A percentile compares a stretch with the other conserved stretches of the same genome.
These are phyloP conservation scores for Pterostichus madidus DNA, from an alignment of 2,888 invertebrate genomes.

Conservation along the genomic window DNA sequence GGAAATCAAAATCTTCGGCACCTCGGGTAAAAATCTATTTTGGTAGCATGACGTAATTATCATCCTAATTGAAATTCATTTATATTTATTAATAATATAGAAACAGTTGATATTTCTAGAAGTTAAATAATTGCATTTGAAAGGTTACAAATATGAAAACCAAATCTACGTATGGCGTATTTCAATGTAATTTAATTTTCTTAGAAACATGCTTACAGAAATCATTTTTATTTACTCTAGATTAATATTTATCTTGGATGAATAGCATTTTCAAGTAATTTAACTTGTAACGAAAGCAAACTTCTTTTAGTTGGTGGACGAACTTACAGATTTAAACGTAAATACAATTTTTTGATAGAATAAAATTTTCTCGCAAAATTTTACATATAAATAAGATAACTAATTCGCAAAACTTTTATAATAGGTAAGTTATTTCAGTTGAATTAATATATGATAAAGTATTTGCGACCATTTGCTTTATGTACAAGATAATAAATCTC, in stretches of 20 bases:
- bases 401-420: constrained; percentile 32
- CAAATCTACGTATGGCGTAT: neutral
- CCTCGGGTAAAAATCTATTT: too few relatives aligned
- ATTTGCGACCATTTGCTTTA: constrained; percentile 6
- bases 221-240: neutral
- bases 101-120: neutral
- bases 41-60: too few relatives aligned
- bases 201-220: neutral
- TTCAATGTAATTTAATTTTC: constrained; percentile 8
- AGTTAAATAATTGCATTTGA: neutral
- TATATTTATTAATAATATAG: neutral
- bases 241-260: constrained; percentile 20
- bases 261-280: constrained; percentile 46
- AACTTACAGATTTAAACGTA: constrained; percentile 25
- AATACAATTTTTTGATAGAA: constrained; percentile 11
- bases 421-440: constrained; percentile 24
- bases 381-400: constrained; percentile 40
- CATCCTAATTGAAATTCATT: too few relatives aligned
- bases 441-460: constrained; percentile 22
- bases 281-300: constrained; percentile 34
- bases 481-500: constrained; percentile 18
- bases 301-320: constrained; percentile 5
- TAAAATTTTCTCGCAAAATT: constrained; percentile 25
- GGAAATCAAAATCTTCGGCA: too few relatives aligned
- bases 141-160: neutral